Evolutionary conservation across 1,140 invertebrate genomes (phyloP), one percentile per base, ranked within the genome.

Genomic region (Varroa destructor): DNA sequence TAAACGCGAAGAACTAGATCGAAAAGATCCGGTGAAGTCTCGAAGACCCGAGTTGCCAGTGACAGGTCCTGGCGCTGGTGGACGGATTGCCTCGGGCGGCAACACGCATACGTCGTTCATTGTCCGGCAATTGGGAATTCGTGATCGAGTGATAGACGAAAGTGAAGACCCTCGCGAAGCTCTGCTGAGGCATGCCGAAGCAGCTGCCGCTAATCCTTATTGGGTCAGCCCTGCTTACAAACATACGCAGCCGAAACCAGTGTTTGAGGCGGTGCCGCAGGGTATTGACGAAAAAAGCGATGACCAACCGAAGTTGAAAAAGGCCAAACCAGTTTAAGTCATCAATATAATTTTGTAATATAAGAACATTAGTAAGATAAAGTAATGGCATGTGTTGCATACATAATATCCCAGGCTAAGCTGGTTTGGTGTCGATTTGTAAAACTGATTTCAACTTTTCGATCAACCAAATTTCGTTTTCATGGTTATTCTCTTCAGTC

Each of bases 61-160:
- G n/a, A 81, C 79, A 71, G 97, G 93, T 25, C 83, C 84, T 72
- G 84, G 84, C 81, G 76, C 74, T 57, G 91, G 90, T 55, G 94
- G 94, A n/a, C 84, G 93, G 75, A 88, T 99, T 1, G 93, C 91
- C 0, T 88, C 90, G 0, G 93, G 93, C 70, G 97, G 97, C 43
- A 92, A 91, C 72, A 99, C 96, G 0, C 82, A 99, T 0, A 95
- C 93, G 74, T 97, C 94, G 0, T 99, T 93, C 80, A 93, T 99
- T 40, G 97, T 97, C 61, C 85, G 94, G 72, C 94, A 97, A 79
- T 82, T 99, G 40, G 95, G 94, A 0, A 81, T 94, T 1, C 90
- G 89, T 75, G 76, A 78, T 72, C 98, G 97, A 77, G 85, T 90
- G 72, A 89, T 95, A 36, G 88, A 96, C 75, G 91, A 95, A 77